Evolutionary conservation across 2,888 invertebrate genomes (phyloP).

Genomic region (Calameuta idolon): DNA sequence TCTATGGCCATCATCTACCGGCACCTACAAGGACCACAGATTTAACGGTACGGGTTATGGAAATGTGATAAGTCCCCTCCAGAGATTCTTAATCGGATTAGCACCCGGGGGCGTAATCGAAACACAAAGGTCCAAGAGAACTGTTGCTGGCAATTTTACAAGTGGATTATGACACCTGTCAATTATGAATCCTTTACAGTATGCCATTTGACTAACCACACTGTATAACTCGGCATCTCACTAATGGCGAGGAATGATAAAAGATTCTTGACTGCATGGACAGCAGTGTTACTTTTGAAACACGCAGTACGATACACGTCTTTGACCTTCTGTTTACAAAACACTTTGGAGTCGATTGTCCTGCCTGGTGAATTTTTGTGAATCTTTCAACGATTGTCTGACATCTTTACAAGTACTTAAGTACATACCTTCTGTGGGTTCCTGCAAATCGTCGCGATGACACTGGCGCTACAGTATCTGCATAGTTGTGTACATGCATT

Average conservation of each 20-base stretch:
- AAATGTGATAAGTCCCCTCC: slow-evolving; percentile 1
- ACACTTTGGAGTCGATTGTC: background rate
- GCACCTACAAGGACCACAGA: background rate
- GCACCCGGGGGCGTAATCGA: slow-evolving; percentile 32
- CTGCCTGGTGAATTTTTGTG: background rate
- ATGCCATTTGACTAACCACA: background rate
- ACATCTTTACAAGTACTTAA: background rate
- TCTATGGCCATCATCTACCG: background rate
- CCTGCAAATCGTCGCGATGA: background rate
- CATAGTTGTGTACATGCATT: background rate
- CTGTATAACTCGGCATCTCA: background rate
- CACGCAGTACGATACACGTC: background rate
- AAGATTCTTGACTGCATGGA: background rate
- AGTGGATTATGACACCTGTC: slow-evolving; percentile 41
- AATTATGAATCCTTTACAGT: slow-evolving; percentile 22
- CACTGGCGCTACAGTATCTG: background rate
- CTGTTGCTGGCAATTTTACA: slow-evolving; percentile 31
- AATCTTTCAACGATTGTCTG: background rate
- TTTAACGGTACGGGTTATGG: slow-evolving; percentile 10
- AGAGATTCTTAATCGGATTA: slow-evolving; percentile 25
- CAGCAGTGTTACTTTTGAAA: background rate
- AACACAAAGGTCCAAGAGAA: slow-evolving; percentile 29
- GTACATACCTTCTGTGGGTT: background rate
- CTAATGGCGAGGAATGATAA: background rate
- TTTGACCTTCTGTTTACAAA: background rate